Percentiles rank a stretch among this genome's conserved stretches.
Evolutionary conservation across 2,113 vertebrate species (phyloP).

Genomic region (Triplophysa dalaica): DNA sequence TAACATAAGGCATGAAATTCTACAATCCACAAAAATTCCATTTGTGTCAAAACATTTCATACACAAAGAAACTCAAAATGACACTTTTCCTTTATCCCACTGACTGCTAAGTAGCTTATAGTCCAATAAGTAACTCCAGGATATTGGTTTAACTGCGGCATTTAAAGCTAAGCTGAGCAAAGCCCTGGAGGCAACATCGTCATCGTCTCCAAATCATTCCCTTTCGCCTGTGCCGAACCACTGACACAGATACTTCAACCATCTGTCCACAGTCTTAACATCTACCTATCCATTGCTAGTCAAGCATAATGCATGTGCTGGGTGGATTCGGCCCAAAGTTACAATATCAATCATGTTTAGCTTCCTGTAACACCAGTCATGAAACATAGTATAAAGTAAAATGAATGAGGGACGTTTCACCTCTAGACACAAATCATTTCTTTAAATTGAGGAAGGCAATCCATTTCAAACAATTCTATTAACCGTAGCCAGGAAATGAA

Average conservation of each 20-base stretch:
- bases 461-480: conserved; percentile 38
- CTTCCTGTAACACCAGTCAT: neutral
- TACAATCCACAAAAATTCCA: neutral
- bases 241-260: neutral
- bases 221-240: neutral
- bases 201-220: neutral
- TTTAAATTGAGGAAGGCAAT: conserved; percentile 31
- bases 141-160: neutral
- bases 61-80: neutral
- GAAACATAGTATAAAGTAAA: neutral
- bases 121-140: neutral
- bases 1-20: neutral
- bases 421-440: conserved; percentile 8
- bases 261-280: neutral
- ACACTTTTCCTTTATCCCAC: neutral
- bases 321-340: neutral
- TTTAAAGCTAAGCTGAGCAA: neutral
- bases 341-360: neutral
- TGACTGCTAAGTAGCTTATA: neutral
- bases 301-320: neutral
- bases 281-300: neutral
- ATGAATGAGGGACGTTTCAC: neutral
- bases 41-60: neutral
- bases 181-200: neutral
- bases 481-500: conserved; percentile 12